Conservation (phyloP, 2,113 vertebrate species). For the Dicrurus megarhynchus region DNA sequence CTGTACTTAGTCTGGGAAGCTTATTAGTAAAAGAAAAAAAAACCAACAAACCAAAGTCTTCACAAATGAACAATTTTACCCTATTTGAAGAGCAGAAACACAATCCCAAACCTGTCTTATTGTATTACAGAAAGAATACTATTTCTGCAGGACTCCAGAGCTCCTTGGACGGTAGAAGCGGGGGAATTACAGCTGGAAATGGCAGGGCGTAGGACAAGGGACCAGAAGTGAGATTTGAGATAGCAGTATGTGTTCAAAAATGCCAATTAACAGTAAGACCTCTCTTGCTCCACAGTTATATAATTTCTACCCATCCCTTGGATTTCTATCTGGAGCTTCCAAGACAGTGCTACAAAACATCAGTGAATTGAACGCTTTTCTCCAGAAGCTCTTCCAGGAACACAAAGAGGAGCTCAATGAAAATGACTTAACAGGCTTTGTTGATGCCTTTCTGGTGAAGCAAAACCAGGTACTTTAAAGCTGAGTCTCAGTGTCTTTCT, state of each 20-base stretch:
- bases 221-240: not conserved
- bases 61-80: not conserved
- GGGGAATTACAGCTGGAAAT: not conserved
- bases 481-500: not conserved
- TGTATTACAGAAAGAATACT: not conserved
- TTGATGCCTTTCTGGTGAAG: constrained; percentile 69
- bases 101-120: not conserved
- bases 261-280: not conserved
- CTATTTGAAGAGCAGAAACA: not conserved
- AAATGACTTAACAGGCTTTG: constrained; percentile 68
- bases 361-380: not conserved
- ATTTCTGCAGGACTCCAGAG: not conserved
- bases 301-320: constrained; percentile 65
- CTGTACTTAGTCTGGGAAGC: not conserved
- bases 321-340: constrained; percentile 55
- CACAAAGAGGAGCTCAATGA: constrained; percentile 44
- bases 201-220: not conserved
- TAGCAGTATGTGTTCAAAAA: not conserved
- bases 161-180: not conserved
- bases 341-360: constrained; percentile 33
- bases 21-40: not conserved
- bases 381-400: constrained; percentile 46
- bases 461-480: constrained; percentile 60
- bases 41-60: not conserved
- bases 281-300: constrained; percentile 51